Evolutionary conservation across 2,113 vertebrate species (phyloP).

Genomic region (Raja brachyura): DNA sequence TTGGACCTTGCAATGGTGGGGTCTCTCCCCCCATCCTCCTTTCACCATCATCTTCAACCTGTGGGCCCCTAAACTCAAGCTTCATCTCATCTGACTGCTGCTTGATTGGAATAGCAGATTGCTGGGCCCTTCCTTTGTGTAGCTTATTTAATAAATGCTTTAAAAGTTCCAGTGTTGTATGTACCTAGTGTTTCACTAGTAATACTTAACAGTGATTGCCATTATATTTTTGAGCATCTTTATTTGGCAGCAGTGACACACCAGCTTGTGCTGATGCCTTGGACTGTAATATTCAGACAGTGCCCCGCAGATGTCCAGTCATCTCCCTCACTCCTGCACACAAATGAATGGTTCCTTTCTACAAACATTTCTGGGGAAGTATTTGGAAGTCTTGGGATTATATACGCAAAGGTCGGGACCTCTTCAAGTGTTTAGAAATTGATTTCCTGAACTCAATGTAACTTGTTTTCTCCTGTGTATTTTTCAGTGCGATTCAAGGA

Average conservation of each 20-base stretch:
- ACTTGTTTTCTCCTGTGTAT: background rate
- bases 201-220: background rate
- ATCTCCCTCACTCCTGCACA: background rate
- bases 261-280: no score
- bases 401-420: background rate
- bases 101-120: background rate
- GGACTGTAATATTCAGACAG: background rate
- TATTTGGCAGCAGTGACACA: background rate
- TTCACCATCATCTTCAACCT: background rate
- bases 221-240: background rate
- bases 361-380: background rate
- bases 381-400: background rate
- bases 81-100: background rate
- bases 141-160: background rate
- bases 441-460: background rate
- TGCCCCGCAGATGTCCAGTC: background rate
- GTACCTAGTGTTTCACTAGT: background rate
- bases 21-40: background rate
- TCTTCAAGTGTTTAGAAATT: background rate
- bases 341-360: background rate
- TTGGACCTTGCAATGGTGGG: background rate
- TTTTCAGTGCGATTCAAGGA: conserved; percentile 26
- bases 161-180: background rate
- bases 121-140: background rate
- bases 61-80: no score